Evolutionary conservation across 2,113 vertebrate species (phyloP).

Genomic region (Pachyramphus minor): DNA sequence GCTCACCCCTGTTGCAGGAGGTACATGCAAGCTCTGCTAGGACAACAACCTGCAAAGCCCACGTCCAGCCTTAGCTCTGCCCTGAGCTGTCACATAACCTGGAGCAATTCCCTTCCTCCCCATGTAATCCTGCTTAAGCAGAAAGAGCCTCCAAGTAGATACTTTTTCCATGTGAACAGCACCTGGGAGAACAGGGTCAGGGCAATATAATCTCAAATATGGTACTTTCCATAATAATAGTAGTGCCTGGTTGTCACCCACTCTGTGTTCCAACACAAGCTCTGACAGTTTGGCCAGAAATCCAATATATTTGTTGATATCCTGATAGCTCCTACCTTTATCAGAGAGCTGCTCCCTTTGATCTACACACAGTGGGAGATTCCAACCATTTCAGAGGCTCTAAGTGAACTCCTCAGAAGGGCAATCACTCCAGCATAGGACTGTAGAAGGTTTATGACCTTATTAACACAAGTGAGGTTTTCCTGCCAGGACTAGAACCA

Average conservation of each 20-base stretch:
- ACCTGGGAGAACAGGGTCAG: background rate
- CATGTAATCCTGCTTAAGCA: rapidly evolving
- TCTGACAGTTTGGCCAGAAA: background rate
- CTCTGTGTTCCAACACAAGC: background rate
- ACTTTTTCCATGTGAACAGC: background rate
- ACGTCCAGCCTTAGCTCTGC: background rate
- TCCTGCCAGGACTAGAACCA: background rate
- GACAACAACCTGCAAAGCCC: background rate
- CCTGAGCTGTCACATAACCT: background rate
- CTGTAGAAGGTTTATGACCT: background rate
- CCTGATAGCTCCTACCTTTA: background rate
- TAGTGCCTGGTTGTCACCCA: background rate
- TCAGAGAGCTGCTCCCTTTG: background rate
- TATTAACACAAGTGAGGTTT: background rate
- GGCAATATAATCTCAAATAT: background rate
- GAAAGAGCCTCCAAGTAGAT: background rate
- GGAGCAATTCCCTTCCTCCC: background rate
- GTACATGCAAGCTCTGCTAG: background rate
- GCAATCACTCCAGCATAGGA: background rate
- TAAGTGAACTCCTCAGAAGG: background rate
- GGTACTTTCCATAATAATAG: background rate
- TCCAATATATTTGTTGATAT: background rate
- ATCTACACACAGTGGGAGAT: background rate
- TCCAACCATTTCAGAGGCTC: background rate
- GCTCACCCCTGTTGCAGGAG: rapidly evolving